Conservation (phyloP, 2,888 invertebrate genomes). For the Carterocephalus palaemon region DNA sequence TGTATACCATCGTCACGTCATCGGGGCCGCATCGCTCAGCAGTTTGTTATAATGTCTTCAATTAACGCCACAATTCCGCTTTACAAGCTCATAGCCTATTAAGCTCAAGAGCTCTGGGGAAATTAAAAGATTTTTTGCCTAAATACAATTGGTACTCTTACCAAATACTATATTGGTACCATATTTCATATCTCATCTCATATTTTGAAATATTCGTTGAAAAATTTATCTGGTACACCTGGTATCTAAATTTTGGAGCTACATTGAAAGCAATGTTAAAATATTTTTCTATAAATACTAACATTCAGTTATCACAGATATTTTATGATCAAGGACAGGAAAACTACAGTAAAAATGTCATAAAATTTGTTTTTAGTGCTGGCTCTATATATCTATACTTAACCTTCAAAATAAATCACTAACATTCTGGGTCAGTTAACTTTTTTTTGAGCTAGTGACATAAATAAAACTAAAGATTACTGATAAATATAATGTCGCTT, state of each 20-base stretch:
- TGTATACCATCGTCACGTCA: too few species aligned
- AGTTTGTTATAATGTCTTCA: constrained; percentile 6
- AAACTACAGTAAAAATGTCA: too few species aligned
- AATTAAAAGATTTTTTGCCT: constrained; percentile 12
- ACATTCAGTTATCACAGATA: not conserved
- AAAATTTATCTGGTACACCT: constrained; percentile 10
- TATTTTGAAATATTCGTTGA: constrained; percentile 11
- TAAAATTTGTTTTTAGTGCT: too few species aligned
- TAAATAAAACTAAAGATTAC: too few species aligned
- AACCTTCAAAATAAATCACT: too few species aligned
- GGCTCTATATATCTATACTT: too few species aligned
- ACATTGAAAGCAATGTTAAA: constrained; percentile 2
- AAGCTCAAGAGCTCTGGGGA: constrained; percentile 12
- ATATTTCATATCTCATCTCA: constrained; percentile 15
- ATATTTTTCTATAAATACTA: not conserved
- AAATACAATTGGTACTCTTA: constrained; percentile 6
- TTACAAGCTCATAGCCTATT: constrained; percentile 1
- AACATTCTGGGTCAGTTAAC: too few species aligned
- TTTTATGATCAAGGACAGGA: not conserved
- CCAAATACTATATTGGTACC: constrained; percentile 16
- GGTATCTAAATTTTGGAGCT: constrained; percentile 4
- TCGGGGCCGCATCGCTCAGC: too few species aligned
- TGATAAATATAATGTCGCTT: too few species aligned
- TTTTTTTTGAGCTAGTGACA: too few species aligned
- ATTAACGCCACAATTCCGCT: constrained; percentile 7